Conservation (phyloP, 2,113 vertebrate genomes). For the Nettapus auritus region DNA sequence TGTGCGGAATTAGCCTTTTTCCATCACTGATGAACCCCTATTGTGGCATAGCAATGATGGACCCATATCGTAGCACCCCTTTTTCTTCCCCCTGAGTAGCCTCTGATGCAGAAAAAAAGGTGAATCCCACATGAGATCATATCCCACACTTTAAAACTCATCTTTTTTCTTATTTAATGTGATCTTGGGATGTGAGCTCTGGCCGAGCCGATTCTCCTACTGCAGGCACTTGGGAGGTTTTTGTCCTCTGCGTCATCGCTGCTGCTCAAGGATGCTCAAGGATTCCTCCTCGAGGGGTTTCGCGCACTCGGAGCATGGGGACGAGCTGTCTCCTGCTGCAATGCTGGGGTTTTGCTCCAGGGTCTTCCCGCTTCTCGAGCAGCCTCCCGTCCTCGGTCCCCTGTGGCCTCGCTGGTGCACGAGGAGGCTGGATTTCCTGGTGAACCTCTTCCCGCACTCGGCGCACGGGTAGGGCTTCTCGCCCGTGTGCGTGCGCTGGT, state of each 20-base stretch:
- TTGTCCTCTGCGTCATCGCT: constrained; percentile 81
- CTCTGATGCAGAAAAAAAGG: background rate
- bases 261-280: constrained; percentile 83
- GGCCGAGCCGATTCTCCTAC: background rate
- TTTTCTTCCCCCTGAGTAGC: background rate
- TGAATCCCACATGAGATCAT: too few relatives aligned
- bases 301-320: constrained; percentile 78
- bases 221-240: constrained; percentile 69
- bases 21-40: too few relatives aligned
- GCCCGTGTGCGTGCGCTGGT: constrained; percentile 87
- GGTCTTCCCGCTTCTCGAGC: background rate
- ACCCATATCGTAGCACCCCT: too few relatives aligned
- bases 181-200: background rate
- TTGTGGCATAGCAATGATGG: too few relatives aligned
- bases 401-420: constrained; percentile 88
- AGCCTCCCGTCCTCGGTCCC: constrained; percentile 63
- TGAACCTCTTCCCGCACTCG: constrained; percentile 88
- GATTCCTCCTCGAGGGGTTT: constrained; percentile 87
- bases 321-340: background rate
- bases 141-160: background rate
- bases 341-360: background rate
- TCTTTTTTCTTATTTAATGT: background rate
- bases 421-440: constrained; percentile 86
- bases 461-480: constrained; percentile 89
- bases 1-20: too few relatives aligned